Base-by-base conservation (phyloP, 2,888 invertebrate genomes). In the Aphrophora alni region DNA sequence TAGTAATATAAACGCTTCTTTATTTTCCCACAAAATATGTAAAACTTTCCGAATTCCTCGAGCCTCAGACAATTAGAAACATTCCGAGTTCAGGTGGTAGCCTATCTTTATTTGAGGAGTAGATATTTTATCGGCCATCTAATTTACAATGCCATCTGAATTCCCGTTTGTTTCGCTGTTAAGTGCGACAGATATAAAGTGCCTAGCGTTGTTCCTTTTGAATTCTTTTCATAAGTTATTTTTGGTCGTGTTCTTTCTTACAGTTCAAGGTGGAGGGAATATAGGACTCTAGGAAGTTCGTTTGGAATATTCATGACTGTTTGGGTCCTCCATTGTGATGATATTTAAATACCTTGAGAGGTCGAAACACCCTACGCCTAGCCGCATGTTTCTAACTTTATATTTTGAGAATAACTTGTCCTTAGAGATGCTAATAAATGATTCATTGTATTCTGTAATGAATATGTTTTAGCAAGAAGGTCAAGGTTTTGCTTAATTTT, bases 171-270 rank as follows among this genome's bases (percentile, higher is more conserved):
- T 59, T n/a, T 59, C 59, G 59, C 59, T 10, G n/a, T 59, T 21
- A 59, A 59, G 59, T 59, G 59, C 59, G 59, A 59, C 59, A 59
- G 59, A 59, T 59, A 59, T 44, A 44, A 44, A 44, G 44, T 44
- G 59, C 21, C 59, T 21, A 21, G 59, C 59, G 59, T 21, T 59
- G 59, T 59, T 59, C 21, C 59, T 21, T 59, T 59, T 59, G 59
- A 59, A 59, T 59, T 59, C 59, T 59, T 59, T 21, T 44, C 44
- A 44, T 21, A 59, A 59, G n/a, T 59, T 59, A 59, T 59, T 59
- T 59, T 59, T 10, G 59, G 59, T 21, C 59, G 59, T 21, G 59
- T 59, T 17, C 14, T 44, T 14, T 33, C 33, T 33, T 33, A 33
- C 33, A 10, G 33, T 33, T 10, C 33, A 14, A n/a, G 33, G 8